These are phyloP conservation scores for Hapalemur alaotrensis DNA, from an alignment of 2,797 vertebrate species.

Conservation along the genomic window DNA sequence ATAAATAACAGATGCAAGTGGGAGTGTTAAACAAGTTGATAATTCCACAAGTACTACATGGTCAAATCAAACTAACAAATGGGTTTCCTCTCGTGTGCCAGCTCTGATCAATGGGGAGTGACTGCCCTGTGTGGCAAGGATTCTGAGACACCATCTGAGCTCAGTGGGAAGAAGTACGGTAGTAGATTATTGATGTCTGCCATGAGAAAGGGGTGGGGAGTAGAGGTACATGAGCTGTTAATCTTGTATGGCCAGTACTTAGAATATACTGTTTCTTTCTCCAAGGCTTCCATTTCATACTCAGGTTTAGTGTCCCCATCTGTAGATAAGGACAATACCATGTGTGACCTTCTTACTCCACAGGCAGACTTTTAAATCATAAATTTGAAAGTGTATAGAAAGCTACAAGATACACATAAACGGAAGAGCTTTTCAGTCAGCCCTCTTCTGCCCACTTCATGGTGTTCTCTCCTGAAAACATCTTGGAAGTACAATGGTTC, in stretches of 20 bases:
- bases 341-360: not conserved
- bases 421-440: not conserved
- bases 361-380: not conserved
- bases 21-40: too few relatives aligned
- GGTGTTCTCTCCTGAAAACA: not conserved
- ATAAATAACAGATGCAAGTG: not conserved
- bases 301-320: not conserved
- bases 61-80: not conserved
- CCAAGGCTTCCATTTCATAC: not conserved
- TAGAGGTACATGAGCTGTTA: accelerated
- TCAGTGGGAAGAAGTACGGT: not conserved
- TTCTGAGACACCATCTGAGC: not conserved
- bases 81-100: not conserved
- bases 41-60: not conserved
- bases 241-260: not conserved
- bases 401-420: not conserved
- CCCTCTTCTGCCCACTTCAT: not conserved
- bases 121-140: not conserved
- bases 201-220: not conserved
- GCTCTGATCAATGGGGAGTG: not conserved
- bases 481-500: not conserved
- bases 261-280: not conserved
- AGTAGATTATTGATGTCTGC: not conserved
- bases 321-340: not conserved
- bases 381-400: not conserved